Evolutionary conservation across 2,888 invertebrate genomes (phyloP).

Genomic region (Tenodera sinensis): DNA sequence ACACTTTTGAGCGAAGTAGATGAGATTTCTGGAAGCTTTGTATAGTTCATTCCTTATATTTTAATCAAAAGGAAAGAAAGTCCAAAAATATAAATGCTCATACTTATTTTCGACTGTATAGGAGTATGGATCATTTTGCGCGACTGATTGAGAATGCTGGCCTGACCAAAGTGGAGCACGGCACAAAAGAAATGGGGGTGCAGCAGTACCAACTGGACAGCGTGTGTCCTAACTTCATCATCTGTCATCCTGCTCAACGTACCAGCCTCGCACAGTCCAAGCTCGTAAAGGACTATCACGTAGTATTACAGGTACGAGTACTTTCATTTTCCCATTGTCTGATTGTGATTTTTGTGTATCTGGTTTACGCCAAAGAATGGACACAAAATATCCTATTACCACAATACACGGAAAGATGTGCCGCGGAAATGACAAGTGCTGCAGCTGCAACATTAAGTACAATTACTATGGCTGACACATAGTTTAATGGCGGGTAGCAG

Average conservation of each 20-base stretch:
- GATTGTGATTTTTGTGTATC: too few species aligned
- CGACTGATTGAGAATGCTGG: slow-evolving; percentile 47
- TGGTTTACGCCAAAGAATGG: too few species aligned
- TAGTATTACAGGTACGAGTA: slow-evolving; percentile 62
- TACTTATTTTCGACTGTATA: not conserved
- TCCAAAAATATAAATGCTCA: not conserved
- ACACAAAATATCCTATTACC: too few species aligned
- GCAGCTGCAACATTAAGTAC: too few species aligned
- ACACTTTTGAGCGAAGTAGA: too few species aligned
- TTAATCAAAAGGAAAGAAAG: too few species aligned
- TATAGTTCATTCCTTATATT: too few species aligned
- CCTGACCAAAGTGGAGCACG: slow-evolving; percentile 46
- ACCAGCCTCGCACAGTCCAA: slow-evolving; percentile 53
- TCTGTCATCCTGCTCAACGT: slow-evolving; percentile 54
- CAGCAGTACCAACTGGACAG: slow-evolving; percentile 47
- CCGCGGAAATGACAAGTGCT: too few species aligned
- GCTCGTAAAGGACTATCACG: slow-evolving; percentile 52
- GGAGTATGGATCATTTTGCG: slow-evolving; percentile 43
- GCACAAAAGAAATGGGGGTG: not conserved
- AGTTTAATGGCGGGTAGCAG: too few species aligned
- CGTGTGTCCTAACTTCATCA: slow-evolving; percentile 58
- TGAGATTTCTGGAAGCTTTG: too few species aligned
- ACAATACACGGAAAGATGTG: too few species aligned
- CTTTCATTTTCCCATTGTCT: slow-evolving; percentile 10
- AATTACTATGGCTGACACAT: too few species aligned